Evolutionary conservation across 2,113 vertebrate species (phyloP).

Genomic region (Spheniscus mendiculus): DNA sequence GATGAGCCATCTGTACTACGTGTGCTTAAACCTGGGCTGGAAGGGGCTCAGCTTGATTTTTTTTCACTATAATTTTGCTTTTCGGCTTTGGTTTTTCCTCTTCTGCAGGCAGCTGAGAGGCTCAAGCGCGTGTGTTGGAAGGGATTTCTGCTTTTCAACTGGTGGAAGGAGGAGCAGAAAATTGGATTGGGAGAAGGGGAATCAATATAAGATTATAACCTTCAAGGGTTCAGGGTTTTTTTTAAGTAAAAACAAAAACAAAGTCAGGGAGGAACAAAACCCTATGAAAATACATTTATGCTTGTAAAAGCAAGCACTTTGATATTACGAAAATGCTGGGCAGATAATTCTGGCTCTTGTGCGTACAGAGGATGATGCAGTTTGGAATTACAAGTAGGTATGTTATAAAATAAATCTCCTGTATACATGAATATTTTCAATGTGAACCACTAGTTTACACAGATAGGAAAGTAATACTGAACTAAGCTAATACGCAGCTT

Average conservation of each 20-base stretch:
- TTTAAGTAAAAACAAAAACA: background rate
- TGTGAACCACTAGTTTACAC: background rate
- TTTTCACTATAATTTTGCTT: background rate
- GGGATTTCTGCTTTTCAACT: background rate
- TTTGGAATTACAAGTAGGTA: background rate
- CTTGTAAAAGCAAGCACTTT: background rate
- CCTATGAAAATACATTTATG: background rate
- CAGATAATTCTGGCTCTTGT: background rate
- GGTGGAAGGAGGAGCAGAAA: background rate
- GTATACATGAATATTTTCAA: background rate
- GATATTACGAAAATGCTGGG: background rate
- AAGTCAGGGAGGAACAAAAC: background rate
- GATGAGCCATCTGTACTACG: background rate
- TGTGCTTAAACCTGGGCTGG: background rate
- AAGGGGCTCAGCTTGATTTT: background rate
- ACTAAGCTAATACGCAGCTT: background rate
- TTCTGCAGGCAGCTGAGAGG: background rate
- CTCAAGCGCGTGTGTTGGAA: background rate
- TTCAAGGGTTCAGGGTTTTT: background rate
- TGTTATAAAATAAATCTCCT: background rate
- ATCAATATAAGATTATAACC: background rate
- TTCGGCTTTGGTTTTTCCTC: background rate
- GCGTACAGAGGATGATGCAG: accelerated
- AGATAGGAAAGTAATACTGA: background rate
- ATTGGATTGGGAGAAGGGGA: background rate